Base-by-base conservation (phyloP, 2,797 vertebrate genomes). In the Notamacropus eugenii region DNA sequence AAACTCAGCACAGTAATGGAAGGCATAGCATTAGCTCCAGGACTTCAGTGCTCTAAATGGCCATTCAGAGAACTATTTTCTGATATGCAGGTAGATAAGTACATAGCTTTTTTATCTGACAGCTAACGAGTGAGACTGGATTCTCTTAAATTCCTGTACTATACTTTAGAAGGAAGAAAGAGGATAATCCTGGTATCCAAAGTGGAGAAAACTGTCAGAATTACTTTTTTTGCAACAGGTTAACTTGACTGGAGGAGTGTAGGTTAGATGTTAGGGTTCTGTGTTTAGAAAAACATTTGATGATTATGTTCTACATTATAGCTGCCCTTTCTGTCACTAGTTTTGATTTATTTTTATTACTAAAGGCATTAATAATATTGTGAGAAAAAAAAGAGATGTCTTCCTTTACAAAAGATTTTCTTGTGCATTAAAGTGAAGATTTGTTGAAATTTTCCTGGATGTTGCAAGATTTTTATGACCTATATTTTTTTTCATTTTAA, bases 151-250 rank as follows among this genome's bases (percentile, higher is more conserved):
- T 90, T 93, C 97, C 97, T 96, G 96, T 95, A 82, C 97, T 95
- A 97, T 96, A 96, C 97, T 97, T 97, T 98, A 96, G 96, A 40
- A 97, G 97, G 94, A 96, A 93, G 95, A 93, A 97, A 96, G 94
- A 94, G 40, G 0, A 93, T 92, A 94, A 90, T 92, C 92, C 91
- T 62, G 92, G 59, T 95, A 93, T 97, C 97, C 98, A 98, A 98
- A 96, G 8, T 82, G 40, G n/a, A 82, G n/a, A 6, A 46, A 40
- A 82, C 5, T 40, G 0, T 82, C 12, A 1, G 19, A 82, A 46
- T 82, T 40, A 22, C 46, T 46, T 28, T 82, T 28, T 82, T 82
- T 82, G 46, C 19, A 24, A 14, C 12, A 46, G n/a, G 67, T 40
- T 40, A 46, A 82, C n/a, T 82, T 82, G 67, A 40, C 8, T 82